A percentile compares a stretch with the other conserved stretches of the same genome.
Evolutionary conservation across 2,797 vertebrate species (phyloP).

Genomic region (Petrocephalus sullivani): DNA sequence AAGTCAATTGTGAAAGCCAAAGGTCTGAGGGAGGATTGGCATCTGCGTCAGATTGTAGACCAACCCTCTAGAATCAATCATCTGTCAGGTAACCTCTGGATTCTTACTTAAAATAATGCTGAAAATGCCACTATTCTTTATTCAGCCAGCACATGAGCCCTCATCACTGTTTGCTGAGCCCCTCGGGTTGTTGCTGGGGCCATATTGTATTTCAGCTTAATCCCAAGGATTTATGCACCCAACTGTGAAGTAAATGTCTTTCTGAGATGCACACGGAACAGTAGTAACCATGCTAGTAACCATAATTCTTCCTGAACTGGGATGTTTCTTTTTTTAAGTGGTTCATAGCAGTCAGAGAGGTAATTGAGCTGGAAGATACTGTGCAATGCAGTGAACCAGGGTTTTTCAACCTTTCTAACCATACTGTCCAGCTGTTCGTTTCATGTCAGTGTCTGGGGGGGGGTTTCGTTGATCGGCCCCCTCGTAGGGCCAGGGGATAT

Average conservation of each 20-base stretch:
- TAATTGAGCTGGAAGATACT: neutral
- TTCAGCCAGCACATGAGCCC: neutral
- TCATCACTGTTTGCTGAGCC: neutral
- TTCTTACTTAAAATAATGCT: neutral
- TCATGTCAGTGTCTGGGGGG: neutral
- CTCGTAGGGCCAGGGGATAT: neutral
- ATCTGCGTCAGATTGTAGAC: conserved; percentile 72
- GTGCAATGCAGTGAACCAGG: neutral
- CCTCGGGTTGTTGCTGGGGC: neutral
- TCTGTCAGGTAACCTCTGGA: conserved; percentile 61
- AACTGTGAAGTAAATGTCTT: neutral
- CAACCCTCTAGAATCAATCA: conserved; percentile 67
- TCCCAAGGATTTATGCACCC: neutral
- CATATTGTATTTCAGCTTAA: neutral
- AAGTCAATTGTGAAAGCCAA: conserved; percentile 69
- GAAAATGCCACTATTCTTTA: neutral
- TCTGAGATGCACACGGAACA: neutral
- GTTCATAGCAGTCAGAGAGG: neutral
- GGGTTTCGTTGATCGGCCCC: neutral
- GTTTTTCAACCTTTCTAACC: neutral
- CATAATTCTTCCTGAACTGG: neutral
- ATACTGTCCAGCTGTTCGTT: neutral
- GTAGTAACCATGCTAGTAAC: neutral
- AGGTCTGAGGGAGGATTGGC: conserved; percentile 76
- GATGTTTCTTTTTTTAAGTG: neutral